phyloP scores from a whole-genome alignment of 2,797 vertebrate species.

The Sebastes cheni region DNA sequence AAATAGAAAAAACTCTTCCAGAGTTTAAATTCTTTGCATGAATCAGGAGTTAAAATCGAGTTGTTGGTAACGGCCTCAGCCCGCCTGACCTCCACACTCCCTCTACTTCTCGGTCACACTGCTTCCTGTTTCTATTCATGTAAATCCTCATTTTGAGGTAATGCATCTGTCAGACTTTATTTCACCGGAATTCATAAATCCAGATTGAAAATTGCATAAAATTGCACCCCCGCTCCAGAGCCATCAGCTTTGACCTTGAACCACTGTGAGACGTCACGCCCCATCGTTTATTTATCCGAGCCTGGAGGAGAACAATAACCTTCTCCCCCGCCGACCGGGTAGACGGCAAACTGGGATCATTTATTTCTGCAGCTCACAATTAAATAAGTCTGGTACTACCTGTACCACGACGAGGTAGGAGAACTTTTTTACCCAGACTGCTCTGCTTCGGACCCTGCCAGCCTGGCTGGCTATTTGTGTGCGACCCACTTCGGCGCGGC shows the following conservation, averaged over 20 bases:
- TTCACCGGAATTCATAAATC: background rate
- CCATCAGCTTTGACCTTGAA: constrained; percentile 38
- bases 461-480: constrained; percentile 12
- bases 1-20: background rate
- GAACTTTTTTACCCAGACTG: background rate
- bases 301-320: constrained; percentile 14
- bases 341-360: background rate
- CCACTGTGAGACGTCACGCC: background rate
- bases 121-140: background rate
- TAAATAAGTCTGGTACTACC: background rate
- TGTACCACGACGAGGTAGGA: background rate
- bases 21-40: background rate
- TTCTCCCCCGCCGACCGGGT: background rate
- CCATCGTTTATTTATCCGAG: constrained; percentile 40
- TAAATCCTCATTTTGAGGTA: background rate
- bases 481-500: constrained; percentile 49
- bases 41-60: background rate
- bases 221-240: background rate
- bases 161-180: background rate
- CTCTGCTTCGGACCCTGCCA: constrained; percentile 13
- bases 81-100: background rate
- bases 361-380: constrained; percentile 2
- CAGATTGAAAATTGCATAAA: background rate
- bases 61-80: too few relatives aligned
- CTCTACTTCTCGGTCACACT: background rate